A percentile compares a stretch with the other conserved stretches of the same genome.
These are phyloP conservation scores for Balaenoptera acutorostrata DNA, from an alignment of 2,113 vertebrate genomes.

Conservation along the genomic window DNA sequence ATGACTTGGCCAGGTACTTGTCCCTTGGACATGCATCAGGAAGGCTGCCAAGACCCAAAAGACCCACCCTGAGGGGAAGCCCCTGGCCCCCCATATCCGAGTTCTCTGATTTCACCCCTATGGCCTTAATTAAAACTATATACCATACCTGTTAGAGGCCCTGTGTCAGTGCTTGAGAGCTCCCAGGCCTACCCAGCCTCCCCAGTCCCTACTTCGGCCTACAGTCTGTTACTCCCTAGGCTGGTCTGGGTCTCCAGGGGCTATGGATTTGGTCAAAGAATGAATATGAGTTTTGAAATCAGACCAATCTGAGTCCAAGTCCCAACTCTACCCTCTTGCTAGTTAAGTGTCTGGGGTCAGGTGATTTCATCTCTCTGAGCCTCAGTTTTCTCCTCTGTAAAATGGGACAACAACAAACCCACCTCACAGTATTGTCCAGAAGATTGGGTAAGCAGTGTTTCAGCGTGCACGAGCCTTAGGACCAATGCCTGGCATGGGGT, in stretches of 20 bases:
- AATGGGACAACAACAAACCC: not conserved
- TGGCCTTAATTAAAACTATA: slow-evolving; percentile 10
- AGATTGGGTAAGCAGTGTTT: not conserved
- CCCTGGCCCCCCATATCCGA: not conserved
- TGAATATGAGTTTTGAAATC: not conserved
- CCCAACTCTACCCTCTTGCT: not conserved
- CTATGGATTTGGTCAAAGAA: not conserved
- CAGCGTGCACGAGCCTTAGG: not conserved
- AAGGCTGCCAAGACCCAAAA: not conserved
- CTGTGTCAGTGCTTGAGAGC: not conserved
- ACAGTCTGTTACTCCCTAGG: not conserved
- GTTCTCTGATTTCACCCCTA: not conserved
- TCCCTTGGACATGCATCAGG: not conserved
- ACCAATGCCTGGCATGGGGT: rapidly evolving
- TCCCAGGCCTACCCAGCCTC: not conserved
- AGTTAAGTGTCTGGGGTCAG: not conserved
- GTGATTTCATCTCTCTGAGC: not conserved
- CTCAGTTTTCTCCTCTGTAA: not conserved
- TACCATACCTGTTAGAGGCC: not conserved
- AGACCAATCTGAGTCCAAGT: not conserved
- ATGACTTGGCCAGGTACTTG: not conserved
- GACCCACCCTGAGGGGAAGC: not conserved
- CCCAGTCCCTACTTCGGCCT: not conserved
- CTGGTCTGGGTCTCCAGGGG: not conserved
- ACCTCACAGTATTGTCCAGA: not conserved